Percentiles rank a stretch among this genome's conserved stretches.
Conservation (phyloP, 2,888 invertebrate genomes). For the Trichogramma evanescens region DNA sequence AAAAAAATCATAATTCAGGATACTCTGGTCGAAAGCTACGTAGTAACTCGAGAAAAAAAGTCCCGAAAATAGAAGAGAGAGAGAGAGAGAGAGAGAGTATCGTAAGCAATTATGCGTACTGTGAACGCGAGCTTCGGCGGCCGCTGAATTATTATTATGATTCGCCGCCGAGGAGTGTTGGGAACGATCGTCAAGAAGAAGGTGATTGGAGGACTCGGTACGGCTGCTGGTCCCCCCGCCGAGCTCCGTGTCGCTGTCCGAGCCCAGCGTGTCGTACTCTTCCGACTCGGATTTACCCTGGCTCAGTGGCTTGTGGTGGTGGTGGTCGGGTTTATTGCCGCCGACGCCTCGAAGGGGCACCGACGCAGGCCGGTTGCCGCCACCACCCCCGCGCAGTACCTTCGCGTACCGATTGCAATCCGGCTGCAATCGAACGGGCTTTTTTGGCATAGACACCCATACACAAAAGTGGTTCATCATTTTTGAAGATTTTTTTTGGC, state of each 20-base stretch:
- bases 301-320: slow-evolving; percentile 63
- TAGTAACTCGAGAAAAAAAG: neutral
- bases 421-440: slow-evolving; percentile 49
- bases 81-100: slow-evolving; percentile 8
- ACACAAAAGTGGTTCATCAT: neutral
- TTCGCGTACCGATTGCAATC: slow-evolving; percentile 49
- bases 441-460: slow-evolving; percentile 7
- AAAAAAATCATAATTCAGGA: too few species aligned
- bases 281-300: slow-evolving; percentile 92
- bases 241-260: slow-evolving; percentile 71
- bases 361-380: slow-evolving; percentile 43
- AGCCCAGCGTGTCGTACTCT: slow-evolving; percentile 81
- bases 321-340: neutral
- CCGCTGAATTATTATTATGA: too few species aligned
- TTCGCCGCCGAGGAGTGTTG: slow-evolving; percentile 42
- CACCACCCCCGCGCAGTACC: slow-evolving; percentile 45
- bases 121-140: slow-evolving; percentile 45
- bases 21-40: too few species aligned
- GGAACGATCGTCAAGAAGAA: slow-evolving; percentile 49
- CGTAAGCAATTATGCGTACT: slow-evolving; percentile 35
- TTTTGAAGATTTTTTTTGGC: slow-evolving; percentile 8
- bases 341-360: slow-evolving; percentile 26
- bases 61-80: neutral
- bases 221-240: slow-evolving; percentile 51
- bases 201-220: slow-evolving; percentile 49